These are phyloP conservation scores for Spinibarbus caldwelli DNA, from an alignment of 2,797 vertebrate genomes.

Conservation along the genomic window DNA sequence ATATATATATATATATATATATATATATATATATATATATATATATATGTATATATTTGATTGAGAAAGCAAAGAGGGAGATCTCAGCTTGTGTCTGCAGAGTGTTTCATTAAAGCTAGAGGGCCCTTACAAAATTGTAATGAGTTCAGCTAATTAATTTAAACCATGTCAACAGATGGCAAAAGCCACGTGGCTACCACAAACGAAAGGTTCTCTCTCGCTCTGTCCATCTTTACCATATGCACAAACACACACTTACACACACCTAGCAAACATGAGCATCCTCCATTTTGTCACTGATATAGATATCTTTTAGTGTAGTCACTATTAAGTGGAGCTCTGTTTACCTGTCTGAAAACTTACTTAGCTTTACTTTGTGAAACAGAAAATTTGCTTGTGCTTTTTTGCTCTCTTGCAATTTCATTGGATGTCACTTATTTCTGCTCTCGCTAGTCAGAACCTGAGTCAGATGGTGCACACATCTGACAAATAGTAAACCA, in stretches of 20 bases:
- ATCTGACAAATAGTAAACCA: not conserved
- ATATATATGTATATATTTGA: too few relatives aligned
- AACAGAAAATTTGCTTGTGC: too few relatives aligned
- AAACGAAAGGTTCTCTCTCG: constrained; percentile 69
- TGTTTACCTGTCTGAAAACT: not conserved
- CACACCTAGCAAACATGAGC: constrained; percentile 29
- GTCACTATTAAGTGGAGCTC: not conserved
- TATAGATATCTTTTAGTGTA: constrained; percentile 9
- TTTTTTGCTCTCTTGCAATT: not conserved
- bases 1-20: not conserved
- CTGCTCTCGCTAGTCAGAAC: not conserved
- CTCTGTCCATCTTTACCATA: not conserved
- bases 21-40: too few relatives aligned
- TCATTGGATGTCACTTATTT: not conserved
- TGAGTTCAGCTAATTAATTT: constrained; percentile 84
- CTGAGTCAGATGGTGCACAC: not conserved
- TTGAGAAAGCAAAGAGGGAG: constrained; percentile 44
- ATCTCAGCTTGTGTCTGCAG: constrained; percentile 57
- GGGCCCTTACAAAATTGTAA: constrained; percentile 76
- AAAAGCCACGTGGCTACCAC: constrained; percentile 79
- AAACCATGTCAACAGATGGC: constrained; percentile 83
- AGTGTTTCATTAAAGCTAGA: constrained; percentile 69
- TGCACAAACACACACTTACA: constrained; percentile 43
- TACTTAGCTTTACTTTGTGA: not conserved
- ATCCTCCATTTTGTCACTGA: constrained; percentile 50